These are phyloP conservation scores for Anolis sagrei DNA, from an alignment of 2,113 vertebrate species.

Conservation along the genomic window DNA sequence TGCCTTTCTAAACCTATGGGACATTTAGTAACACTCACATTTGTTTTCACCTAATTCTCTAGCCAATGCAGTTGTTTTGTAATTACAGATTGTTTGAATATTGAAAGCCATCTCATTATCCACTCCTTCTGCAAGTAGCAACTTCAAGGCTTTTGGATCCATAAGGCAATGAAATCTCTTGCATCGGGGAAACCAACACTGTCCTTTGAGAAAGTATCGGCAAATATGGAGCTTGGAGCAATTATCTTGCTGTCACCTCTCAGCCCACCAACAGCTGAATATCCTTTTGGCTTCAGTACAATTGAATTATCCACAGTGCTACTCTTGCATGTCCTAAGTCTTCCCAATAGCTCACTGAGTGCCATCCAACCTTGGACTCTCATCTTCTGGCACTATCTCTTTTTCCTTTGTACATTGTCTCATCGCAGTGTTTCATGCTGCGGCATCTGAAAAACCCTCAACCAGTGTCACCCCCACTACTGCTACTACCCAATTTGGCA, in stretches of 20 bases:
- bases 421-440: too few species aligned
- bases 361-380: too few species aligned
- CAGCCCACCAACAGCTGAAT: too few species aligned
- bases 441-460: too few species aligned
- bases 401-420: too few species aligned
- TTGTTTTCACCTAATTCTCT: slow-evolving; percentile 1
- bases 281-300: too few species aligned
- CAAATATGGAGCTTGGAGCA: slow-evolving; percentile 79
- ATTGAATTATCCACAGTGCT: too few species aligned
- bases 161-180: slow-evolving; percentile 73
- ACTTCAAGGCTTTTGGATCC: neutral
- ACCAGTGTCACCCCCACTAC: too few species aligned
- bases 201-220: slow-evolving; percentile 71
- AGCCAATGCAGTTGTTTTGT: slow-evolving; percentile 58
- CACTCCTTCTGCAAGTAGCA: slow-evolving; percentile 66
- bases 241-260: neutral
- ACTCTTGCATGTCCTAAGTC: too few species aligned
- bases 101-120: slow-evolving; percentile 46
- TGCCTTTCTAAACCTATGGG: neutral
- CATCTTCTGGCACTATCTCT: too few species aligned
- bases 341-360: too few species aligned
- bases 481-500: too few species aligned
- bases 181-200: slow-evolving; percentile 69
- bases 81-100: slow-evolving; percentile 70
- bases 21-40: slow-evolving; percentile 55